phyloP scores from a whole-genome alignment of 1,140 invertebrate genomes.

The Holotrichia oblita region DNA sequence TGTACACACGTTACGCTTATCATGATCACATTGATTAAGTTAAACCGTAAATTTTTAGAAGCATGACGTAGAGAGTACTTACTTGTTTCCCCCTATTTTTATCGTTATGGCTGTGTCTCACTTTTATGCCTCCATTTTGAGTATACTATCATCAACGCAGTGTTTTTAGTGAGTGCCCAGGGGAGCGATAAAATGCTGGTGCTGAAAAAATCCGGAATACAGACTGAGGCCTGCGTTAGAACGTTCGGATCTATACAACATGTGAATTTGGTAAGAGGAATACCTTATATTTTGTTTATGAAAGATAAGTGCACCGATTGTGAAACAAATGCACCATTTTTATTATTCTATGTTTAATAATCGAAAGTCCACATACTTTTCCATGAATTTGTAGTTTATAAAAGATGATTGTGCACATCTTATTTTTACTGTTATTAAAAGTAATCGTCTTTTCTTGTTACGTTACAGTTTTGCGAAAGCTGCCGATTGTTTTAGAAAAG shows the following conservation, averaged over 20 bases:
- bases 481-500: too few relatives aligned
- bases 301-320: background rate
- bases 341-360: too few relatives aligned
- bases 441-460: too few relatives aligned
- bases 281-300: background rate
- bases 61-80: slow-evolving; percentile 20
- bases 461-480: too few relatives aligned
- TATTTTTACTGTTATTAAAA: too few relatives aligned
- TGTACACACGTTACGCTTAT: background rate
- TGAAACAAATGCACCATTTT: background rate
- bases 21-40: background rate
- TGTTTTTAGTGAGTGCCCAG: slow-evolving; percentile 37
- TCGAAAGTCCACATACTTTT: background rate
- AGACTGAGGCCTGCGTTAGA: slow-evolving; percentile 38
- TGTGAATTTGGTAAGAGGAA: slow-evolving; percentile 36
- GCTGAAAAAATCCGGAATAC: slow-evolving; percentile 40
- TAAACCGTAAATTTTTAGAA: background rate
- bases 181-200: slow-evolving; percentile 37
- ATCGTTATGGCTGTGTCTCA: slow-evolving; percentile 22
- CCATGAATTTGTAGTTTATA: too few relatives aligned
- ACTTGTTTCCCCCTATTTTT: slow-evolving; percentile 13
- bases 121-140: background rate
- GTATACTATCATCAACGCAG: slow-evolving; percentile 23
- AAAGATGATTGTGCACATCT: too few relatives aligned
- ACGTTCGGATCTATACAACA: slow-evolving; percentile 40